phyloP scores from a whole-genome alignment of 2,888 invertebrate species.

The Heliconius sara region DNA sequence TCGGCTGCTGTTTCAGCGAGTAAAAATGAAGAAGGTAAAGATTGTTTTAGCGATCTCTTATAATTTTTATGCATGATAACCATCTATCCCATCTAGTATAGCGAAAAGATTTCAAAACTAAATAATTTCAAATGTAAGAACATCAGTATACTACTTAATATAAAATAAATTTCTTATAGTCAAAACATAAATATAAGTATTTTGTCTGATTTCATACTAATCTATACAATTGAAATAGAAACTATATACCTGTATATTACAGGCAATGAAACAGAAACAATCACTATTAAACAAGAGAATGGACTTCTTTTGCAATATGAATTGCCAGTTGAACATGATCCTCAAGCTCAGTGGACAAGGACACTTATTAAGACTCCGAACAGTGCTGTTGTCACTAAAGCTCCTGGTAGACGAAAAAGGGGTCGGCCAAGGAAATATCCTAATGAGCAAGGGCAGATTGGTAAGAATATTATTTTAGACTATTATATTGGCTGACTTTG shows the following conservation, averaged over 20 bases:
- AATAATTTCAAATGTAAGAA: neutral
- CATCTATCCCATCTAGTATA: neutral
- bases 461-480: slow-evolving; percentile 54
- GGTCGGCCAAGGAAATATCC: slow-evolving; percentile 80
- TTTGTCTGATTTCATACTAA: neutral
- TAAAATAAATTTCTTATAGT: neutral
- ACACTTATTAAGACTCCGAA: slow-evolving; percentile 63
- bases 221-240: neutral
- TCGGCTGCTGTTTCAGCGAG: slow-evolving; percentile 65
- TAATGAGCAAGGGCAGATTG: slow-evolving; percentile 77
- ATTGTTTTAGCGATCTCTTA: neutral
- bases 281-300: slow-evolving; percentile 82
- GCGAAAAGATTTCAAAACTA: neutral
- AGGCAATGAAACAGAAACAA: slow-evolving; percentile 74
- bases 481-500: neutral
- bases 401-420: slow-evolving; percentile 71
- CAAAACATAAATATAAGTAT: neutral
- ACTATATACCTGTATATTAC: slow-evolving; percentile 35
- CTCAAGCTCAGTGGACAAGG: slow-evolving; percentile 71
- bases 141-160: neutral
- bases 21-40: slow-evolving; percentile 63
- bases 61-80: slow-evolving; percentile 9
- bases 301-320: slow-evolving; percentile 79
- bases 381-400: slow-evolving; percentile 71
- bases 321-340: slow-evolving; percentile 78